Conservation (phyloP, 53 echinoderm and acorn worm genomes). For the Apostichopus leukothele region DNA sequence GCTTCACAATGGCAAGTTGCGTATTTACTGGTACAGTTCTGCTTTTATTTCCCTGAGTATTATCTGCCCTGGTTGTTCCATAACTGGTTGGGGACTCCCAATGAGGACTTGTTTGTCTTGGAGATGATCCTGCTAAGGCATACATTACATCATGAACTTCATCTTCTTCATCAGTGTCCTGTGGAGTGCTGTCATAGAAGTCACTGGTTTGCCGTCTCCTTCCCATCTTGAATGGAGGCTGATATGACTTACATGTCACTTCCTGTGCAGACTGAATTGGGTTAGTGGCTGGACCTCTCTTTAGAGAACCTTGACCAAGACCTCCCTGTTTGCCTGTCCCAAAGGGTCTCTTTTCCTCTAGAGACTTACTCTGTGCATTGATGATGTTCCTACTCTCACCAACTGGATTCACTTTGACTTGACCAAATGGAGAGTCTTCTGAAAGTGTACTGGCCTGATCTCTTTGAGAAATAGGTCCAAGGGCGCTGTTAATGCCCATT, state of each 20-base stretch:
- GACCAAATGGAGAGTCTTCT: not conserved
- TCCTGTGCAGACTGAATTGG: not conserved
- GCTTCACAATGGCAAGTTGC: conserved; percentile 2
- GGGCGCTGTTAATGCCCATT: not conserved
- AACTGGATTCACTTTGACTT: not conserved
- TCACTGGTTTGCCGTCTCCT: conserved; percentile 17
- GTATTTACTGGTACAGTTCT: not conserved
- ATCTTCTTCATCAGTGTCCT: conserved; percentile 13
- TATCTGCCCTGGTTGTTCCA: no score
- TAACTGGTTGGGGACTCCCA: no score
- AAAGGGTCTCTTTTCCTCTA: not conserved
- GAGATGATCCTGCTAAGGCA: not conserved
- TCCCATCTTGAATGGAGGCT: not conserved
- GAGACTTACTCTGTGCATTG: not conserved
- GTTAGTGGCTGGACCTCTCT: not conserved
- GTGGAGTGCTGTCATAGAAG: conserved; percentile 6
- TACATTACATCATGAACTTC: not conserved
- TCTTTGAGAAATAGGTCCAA: not conserved
- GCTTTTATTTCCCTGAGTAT: no score
- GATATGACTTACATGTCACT: not conserved
- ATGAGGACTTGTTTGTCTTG: not conserved
- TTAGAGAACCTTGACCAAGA: not conserved
- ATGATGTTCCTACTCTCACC: not conserved
- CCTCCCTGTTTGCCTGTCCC: not conserved
- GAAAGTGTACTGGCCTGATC: not conserved